These are phyloP conservation scores for Apis florea DNA, from an alignment of 1,140 invertebrate species.

Conservation along the genomic window DNA sequence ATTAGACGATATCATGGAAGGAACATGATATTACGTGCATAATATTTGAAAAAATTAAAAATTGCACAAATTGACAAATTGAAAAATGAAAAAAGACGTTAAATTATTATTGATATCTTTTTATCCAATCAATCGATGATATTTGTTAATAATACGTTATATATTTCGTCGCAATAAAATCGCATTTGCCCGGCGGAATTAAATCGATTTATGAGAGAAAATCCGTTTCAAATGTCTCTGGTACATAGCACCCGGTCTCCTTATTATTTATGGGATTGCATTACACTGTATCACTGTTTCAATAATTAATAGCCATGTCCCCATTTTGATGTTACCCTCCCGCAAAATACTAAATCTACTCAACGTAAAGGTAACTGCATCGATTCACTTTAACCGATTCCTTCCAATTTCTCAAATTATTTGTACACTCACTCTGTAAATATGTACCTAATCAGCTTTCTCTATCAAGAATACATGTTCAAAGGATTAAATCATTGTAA, in stretches of 20 bases:
- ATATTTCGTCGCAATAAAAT: conserved; percentile 25
- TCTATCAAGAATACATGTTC: not conserved
- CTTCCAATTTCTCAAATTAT: not conserved
- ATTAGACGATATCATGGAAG: too few species aligned
- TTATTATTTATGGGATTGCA: conserved; percentile 72
- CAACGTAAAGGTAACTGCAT: not conserved
- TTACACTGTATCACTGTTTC: conserved; percentile 67
- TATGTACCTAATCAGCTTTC: not conserved
- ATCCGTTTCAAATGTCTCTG: conserved; percentile 23
- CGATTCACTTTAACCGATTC: conserved; percentile 22
- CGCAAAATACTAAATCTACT: conserved; percentile 67
- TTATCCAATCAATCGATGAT: not conserved
- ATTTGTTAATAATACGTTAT: conserved; percentile 9
- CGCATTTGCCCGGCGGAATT: conserved; percentile 19
- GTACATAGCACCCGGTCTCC: conserved; percentile 7
- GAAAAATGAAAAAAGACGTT: not conserved
- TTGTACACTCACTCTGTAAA: not conserved
- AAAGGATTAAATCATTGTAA: not conserved
- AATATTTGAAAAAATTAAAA: too few species aligned
- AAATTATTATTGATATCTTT: not conserved
- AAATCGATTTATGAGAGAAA: conserved; percentile 39
- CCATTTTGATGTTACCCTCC: conserved; percentile 4
- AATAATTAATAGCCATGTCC: conserved; percentile 64
- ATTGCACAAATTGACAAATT: too few species aligned
- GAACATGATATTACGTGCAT: too few species aligned